These are phyloP conservation scores for Heterochromis multidens DNA, from an alignment of 2,113 vertebrate genomes.

Conservation along the genomic window DNA sequence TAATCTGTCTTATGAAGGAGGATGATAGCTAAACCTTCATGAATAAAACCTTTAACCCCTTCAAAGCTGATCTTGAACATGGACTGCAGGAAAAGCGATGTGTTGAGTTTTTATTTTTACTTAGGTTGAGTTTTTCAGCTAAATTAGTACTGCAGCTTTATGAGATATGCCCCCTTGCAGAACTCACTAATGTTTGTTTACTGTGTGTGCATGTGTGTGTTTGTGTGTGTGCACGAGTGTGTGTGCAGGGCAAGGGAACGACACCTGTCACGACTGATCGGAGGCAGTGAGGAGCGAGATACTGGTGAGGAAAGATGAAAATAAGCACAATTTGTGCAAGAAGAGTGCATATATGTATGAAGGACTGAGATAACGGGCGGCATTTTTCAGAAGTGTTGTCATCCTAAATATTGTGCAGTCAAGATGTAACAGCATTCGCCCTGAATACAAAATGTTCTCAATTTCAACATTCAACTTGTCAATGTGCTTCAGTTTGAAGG, in stretches of 20 bases:
- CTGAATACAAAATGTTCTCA: not conserved
- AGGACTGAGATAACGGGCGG: not conserved
- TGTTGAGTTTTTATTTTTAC: not conserved
- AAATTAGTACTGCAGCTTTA: not conserved
- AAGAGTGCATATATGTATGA: not conserved
- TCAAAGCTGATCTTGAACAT: not conserved
- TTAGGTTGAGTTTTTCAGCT: not conserved
- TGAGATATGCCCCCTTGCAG: not conserved
- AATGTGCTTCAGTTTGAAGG: not conserved
- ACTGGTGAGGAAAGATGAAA: not conserved
- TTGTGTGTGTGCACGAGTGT: not conserved
- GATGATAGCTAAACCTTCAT: not conserved
- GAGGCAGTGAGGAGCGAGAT: not conserved
- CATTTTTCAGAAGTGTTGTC: not conserved
- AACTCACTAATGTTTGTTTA: conserved; percentile 3
- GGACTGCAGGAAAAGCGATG: not conserved
- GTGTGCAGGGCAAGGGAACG: conserved; percentile 7
- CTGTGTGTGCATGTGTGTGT: not conserved
- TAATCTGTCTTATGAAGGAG: not conserved
- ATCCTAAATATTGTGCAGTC: not conserved
- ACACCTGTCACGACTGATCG: conserved; percentile 33
- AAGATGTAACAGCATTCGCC: not conserved
- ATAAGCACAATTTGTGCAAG: not conserved
- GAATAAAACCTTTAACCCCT: not conserved
- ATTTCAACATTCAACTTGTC: not conserved